A percentile compares a stretch with the other conserved stretches of the same genome.
Evolutionary conservation across 2,797 vertebrate genomes (phyloP).

Genomic region (Lepus townsendii): DNA sequence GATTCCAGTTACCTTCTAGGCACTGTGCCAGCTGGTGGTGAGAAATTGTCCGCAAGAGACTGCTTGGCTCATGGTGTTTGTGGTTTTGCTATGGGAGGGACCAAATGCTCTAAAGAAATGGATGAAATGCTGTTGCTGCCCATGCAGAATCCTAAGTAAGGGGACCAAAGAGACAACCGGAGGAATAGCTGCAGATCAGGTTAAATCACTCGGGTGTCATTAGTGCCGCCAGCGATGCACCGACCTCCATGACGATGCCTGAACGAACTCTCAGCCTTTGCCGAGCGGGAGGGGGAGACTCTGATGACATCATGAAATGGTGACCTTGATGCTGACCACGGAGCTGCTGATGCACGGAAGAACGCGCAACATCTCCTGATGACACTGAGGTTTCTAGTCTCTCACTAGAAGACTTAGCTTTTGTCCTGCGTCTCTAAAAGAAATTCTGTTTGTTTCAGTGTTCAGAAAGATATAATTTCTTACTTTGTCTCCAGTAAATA

Average conservation of each 20-base stretch:
- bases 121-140: conserved; percentile 32
- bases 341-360: background rate
- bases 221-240: conserved; percentile 13
- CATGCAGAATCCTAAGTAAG: conserved; percentile 55
- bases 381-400: conserved; percentile 23
- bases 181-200: conserved; percentile 35
- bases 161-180: background rate
- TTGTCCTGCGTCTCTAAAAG: conserved; percentile 64
- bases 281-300: conserved; percentile 9
- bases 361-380: conserved; percentile 48
- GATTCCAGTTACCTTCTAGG: background rate
- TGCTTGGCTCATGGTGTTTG: conserved; percentile 18
- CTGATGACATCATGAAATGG: conserved; percentile 51
- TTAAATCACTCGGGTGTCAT: conserved; percentile 67
- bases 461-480: conserved; percentile 49
- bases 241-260: conserved; percentile 42
- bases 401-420: conserved; percentile 14
- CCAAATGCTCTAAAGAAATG: conserved; percentile 57
- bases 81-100: conserved; percentile 30
- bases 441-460: conserved; percentile 47
- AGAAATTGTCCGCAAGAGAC: conserved; percentile 10
- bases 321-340: conserved; percentile 53
- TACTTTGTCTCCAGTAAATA: conserved; percentile 47
- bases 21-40: background rate
- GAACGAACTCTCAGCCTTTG: conserved; percentile 58